Percentiles rank a stretch among this genome's conserved stretches.
These are phyloP conservation scores for Phocides pigmalion DNA, from an alignment of 1,140 invertebrate species.

Conservation along the genomic window DNA sequence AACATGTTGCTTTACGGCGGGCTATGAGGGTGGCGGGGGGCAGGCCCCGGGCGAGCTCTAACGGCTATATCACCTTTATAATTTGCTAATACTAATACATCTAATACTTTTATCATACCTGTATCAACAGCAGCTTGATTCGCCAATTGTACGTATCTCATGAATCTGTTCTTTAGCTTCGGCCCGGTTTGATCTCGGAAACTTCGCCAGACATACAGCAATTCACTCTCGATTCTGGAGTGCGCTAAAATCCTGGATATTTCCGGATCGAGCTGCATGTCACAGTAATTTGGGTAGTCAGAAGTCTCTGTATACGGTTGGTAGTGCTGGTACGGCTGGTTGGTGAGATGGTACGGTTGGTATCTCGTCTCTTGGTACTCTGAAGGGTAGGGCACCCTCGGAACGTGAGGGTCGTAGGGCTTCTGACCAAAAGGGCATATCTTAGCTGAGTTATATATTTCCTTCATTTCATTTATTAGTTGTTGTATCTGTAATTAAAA, in stretches of 20 bases:
- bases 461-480: constrained; percentile 92
- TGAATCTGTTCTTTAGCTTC: constrained; percentile 89
- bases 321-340: constrained; percentile 64
- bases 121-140: constrained; percentile 91
- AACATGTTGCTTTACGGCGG: too few species aligned
- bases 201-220: constrained; percentile 90
- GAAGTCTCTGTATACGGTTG: constrained; percentile 47
- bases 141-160: constrained; percentile 90
- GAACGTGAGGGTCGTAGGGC: constrained; percentile 70
- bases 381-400: constrained; percentile 41
- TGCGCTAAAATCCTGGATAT: constrained; percentile 87
- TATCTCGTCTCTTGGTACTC: constrained; percentile 44
- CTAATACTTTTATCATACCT: constrained; percentile 80
- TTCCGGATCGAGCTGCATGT: constrained; percentile 88
- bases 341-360: constrained; percentile 55
- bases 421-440: constrained; percentile 88
- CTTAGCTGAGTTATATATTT: constrained; percentile 88
- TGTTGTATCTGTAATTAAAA: constrained; percentile 86
- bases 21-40: too few species aligned
- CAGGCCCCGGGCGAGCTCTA: too few species aligned
- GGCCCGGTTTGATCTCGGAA: constrained; percentile 92
- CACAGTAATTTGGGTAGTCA: constrained; percentile 84
- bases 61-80: neutral
- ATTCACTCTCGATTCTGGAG: constrained; percentile 89
- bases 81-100: neutral